Conservation (phyloP, 2,888 invertebrate genomes). For the Drosophila peninsularis region DNA sequence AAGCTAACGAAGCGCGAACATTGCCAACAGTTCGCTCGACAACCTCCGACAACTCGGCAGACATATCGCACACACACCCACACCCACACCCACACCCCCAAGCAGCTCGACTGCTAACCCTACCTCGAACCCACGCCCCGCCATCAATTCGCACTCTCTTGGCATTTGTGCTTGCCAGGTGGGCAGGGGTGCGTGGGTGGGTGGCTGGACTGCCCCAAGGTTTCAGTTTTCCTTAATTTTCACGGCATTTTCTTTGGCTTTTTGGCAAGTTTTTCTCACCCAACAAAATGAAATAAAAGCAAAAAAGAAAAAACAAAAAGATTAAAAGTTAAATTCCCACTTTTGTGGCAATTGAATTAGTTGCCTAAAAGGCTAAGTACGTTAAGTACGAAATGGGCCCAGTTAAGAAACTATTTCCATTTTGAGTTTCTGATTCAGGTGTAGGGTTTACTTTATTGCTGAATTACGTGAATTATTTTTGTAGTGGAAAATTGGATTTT, state of each 20-base stretch:
- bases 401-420: slow-evolving; percentile 21
- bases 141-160: slow-evolving; percentile 26
- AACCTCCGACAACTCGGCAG: slow-evolving; percentile 51
- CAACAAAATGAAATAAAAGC: neutral
- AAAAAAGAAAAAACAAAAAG: slow-evolving; percentile 19
- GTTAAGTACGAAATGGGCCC: slow-evolving; percentile 17
- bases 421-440: neutral
- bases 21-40: slow-evolving; percentile 69
- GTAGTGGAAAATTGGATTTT: neutral
- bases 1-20: slow-evolving; percentile 82
- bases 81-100: slow-evolving; percentile 6
- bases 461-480: neutral
- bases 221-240: slow-evolving; percentile 45
- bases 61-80: slow-evolving; percentile 48
- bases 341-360: slow-evolving; percentile 75
- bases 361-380: slow-evolving; percentile 65
- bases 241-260: slow-evolving; percentile 49
- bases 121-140: neutral
- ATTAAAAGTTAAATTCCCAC: slow-evolving; percentile 74
- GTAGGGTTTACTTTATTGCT: neutral
- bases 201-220: slow-evolving; percentile 20
- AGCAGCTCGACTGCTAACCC: neutral
- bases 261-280: slow-evolving; percentile 48
- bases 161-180: slow-evolving; percentile 16
- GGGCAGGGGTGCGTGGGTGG: slow-evolving; percentile 5